Base-by-base conservation (phyloP, 2,113 vertebrate species). In the Pantherophis guttatus region DNA sequence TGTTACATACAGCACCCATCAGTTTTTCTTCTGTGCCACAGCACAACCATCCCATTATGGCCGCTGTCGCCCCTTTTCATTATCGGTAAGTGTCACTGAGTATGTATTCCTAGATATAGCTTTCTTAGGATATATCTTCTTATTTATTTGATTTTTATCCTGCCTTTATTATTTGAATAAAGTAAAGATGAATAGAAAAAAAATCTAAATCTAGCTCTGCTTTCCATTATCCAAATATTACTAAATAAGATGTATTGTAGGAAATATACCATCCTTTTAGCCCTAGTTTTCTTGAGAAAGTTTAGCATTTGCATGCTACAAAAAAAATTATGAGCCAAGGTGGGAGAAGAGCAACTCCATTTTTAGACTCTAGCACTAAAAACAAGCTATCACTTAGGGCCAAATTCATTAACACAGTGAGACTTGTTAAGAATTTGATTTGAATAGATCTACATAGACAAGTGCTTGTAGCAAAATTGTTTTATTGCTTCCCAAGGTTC, bases 61-160 rank as follows among this genome's bases (percentile, higher is more conserved):
- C 98, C 88, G 98, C 98, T 0, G 98, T 98, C 92, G 98, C 98
- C 26, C 98, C 98, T 8, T 98, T 98, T 95, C 98, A 94, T 91
- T 98, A 98, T 96, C 94, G 97, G 98, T 98, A 92, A 97, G 97
- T 88, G 4, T 23, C 12, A 15, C 15, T n/a, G 17, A 55, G 19
- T 10, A 48, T 19, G n/a, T 87, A 44, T 33, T 70, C 50, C 59
- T 55, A 8, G n/a, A 75, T 87, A 7, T 3, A 8, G 33, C 5
- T 55, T 8, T 75, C 52, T 75, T 8, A 54, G 21, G 21, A n/a
- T 70, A n/a, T 70, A 70, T 70, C 29, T 70, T 33, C 65, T 70
- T 70, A 33, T 17, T 70, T 33, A 70, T 70, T 70, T 17, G 12
- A 70, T 70, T 17, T 70, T 33, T 33, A 70, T 33, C 29, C 29